phyloP scores from a whole-genome alignment of 2,797 vertebrate species.

The Ambastaia sidthimunki region DNA sequence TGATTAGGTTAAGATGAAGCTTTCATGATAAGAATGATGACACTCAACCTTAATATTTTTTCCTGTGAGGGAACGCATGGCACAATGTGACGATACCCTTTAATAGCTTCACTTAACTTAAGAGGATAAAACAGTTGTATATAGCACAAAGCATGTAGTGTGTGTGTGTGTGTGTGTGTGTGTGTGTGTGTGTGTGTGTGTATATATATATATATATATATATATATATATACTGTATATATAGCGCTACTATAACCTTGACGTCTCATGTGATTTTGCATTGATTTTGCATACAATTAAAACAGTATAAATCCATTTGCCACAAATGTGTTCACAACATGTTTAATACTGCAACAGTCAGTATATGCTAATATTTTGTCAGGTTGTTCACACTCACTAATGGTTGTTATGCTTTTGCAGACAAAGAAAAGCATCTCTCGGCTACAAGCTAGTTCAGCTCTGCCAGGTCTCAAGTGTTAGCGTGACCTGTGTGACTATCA shows the following conservation, averaged over 20 bases:
- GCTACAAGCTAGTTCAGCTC: background rate
- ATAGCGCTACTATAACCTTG: no score
- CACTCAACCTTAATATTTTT: slow-evolving; percentile 16
- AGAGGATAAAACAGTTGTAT: background rate
- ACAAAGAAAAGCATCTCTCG: background rate
- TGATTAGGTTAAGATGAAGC: slow-evolving; percentile 34
- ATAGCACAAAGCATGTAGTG: background rate
- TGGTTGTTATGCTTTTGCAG: background rate
- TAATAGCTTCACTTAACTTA: slow-evolving; percentile 8
- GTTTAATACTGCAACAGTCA: background rate
- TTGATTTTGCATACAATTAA: background rate
- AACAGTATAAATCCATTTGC: background rate
- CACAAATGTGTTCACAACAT: background rate
- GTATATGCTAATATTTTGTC: background rate
- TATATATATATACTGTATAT: no score
- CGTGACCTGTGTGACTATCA: background rate
- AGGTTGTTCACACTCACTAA: background rate
- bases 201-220: no score
- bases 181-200: no score
- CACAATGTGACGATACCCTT: background rate
- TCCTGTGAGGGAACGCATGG: background rate
- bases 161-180: no score
- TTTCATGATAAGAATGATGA: slow-evolving; percentile 30
- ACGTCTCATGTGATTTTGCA: no score
- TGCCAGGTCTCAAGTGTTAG: background rate